These are phyloP conservation scores for Antechinus stuartii DNA, from an alignment of 2,113 vertebrate species.

Conservation along the genomic window DNA sequence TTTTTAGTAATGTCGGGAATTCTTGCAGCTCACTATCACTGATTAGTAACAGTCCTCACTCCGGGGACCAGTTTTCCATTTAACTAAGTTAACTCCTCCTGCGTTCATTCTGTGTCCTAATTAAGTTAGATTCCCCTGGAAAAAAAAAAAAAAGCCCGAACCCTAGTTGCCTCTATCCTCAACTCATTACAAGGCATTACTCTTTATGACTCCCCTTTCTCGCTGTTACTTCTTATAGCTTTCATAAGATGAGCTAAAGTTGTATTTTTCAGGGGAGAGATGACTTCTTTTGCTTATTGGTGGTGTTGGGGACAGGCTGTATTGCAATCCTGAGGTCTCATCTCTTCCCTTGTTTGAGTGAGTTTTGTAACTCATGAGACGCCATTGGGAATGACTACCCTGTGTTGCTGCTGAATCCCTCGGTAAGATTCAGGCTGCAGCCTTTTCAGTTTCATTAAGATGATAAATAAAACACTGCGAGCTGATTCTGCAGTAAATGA, in stretches of 20 bases:
- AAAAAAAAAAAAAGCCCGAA: neutral
- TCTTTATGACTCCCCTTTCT: neutral
- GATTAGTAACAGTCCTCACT: slow-evolving; percentile 31
- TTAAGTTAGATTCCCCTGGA: slow-evolving; percentile 2
- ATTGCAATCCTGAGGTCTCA: neutral
- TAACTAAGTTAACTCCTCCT: neutral
- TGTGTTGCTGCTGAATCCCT: neutral
- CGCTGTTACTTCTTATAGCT: neutral
- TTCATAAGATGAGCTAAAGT: neutral
- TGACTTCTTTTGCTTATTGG: slow-evolving; percentile 39
- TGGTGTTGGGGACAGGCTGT: neutral
- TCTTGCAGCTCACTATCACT: slow-evolving; percentile 14
- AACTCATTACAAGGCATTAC: slow-evolving; percentile 12
- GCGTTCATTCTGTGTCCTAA: neutral
- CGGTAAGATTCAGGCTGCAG: slow-evolving; percentile 4
- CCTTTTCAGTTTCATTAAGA: slow-evolving; percentile 31
- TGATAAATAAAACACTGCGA: slow-evolving; percentile 44
- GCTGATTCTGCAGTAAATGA: slow-evolving; percentile 11
- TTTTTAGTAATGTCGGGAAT: slow-evolving; percentile 55
- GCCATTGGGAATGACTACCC: neutral
- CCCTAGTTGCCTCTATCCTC: neutral
- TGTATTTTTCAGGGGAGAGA: slow-evolving; percentile 39
- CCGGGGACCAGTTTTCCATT: slow-evolving; percentile 10
- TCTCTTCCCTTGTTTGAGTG: neutral
- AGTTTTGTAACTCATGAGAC: slow-evolving; percentile 35